A percentile compares a stretch with the other conserved stretches of the same genome.
Evolutionary conservation across 2,797 vertebrate species (phyloP).

Genomic region (Hoplostethus atlanticus): DNA sequence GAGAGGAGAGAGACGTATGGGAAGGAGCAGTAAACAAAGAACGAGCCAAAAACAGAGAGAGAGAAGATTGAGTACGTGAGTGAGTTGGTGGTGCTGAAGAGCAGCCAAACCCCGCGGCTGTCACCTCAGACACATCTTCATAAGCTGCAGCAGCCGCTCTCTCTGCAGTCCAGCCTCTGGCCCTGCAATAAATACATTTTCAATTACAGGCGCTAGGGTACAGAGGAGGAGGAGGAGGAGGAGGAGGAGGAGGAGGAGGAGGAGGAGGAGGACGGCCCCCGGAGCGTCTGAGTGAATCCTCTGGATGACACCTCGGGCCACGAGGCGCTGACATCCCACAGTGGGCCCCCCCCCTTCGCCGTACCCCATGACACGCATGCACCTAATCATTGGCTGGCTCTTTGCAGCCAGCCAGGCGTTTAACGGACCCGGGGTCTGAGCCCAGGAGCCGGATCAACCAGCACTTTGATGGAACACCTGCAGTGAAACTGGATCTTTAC

Average conservation of each 20-base stretch:
- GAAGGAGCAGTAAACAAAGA: slow-evolving; percentile 75
- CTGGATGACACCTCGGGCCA: slow-evolving; percentile 69
- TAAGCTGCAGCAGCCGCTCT: slow-evolving; percentile 66
- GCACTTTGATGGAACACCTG: slow-evolving; percentile 87
- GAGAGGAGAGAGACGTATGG: slow-evolving; percentile 45
- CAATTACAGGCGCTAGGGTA: slow-evolving; percentile 73
- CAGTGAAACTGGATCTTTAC: slow-evolving; percentile 86
- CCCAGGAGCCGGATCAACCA: slow-evolving; percentile 70
- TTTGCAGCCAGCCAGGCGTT: slow-evolving; percentile 71
- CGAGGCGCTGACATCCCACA: slow-evolving; percentile 71
- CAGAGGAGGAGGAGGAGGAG: slow-evolving; percentile 37
- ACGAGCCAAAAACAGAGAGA: slow-evolving; percentile 52
- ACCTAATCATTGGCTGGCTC: slow-evolving; percentile 60
- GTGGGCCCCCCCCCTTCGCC: slow-evolving; percentile 48
- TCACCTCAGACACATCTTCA: slow-evolving; percentile 75
- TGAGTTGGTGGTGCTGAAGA: slow-evolving; percentile 73
- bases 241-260: slow-evolving; percentile 31
- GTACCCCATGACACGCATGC: slow-evolving; percentile 50
- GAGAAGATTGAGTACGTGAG: slow-evolving; percentile 61
- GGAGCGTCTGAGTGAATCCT: slow-evolving; percentile 62
- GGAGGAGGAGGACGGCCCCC: slow-evolving; percentile 61
- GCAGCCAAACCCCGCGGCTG: slow-evolving; percentile 72
- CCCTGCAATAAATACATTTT: slow-evolving; percentile 83
- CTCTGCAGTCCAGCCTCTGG: slow-evolving; percentile 68
- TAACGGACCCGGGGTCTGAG: slow-evolving; percentile 67